Evolutionary conservation across 1,140 invertebrate species (phyloP).

Genomic region (Globodera rostochiensis): DNA sequence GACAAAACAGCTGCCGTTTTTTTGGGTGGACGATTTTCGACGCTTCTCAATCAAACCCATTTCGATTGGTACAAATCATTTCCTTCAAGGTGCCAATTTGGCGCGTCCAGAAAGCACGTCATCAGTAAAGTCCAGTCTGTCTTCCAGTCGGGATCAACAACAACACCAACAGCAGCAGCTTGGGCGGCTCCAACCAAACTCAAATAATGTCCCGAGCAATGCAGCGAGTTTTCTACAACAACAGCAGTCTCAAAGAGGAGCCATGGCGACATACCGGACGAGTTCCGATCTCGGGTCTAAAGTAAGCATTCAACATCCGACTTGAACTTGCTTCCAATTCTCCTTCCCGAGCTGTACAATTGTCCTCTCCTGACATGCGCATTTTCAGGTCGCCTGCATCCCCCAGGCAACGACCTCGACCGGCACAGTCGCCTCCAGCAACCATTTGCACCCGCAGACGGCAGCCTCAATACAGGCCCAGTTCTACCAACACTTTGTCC

Average conservation of each 20-base stretch:
- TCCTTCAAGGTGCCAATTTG: not conserved
- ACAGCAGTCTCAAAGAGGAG: conserved; percentile 1
- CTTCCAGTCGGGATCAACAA: not conserved
- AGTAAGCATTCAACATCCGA: not conserved
- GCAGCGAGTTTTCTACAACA: not conserved
- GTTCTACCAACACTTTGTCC: conserved; percentile 18
- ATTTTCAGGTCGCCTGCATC: not conserved
- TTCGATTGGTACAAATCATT: not conserved
- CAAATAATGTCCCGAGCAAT: not conserved
- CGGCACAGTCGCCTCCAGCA: not conserved
- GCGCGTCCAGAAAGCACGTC: not conserved
- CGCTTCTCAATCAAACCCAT: too few relatives aligned
- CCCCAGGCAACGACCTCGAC: conserved; percentile 12
- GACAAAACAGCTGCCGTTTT: too few relatives aligned
- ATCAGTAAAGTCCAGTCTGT: conserved; percentile 1
- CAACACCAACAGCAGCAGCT: not conserved
- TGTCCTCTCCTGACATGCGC: not conserved
- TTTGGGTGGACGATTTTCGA: too few relatives aligned
- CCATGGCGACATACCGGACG: conserved; percentile 6
- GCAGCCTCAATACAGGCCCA: not conserved
- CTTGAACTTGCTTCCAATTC: too few relatives aligned
- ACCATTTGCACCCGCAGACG: conserved; percentile 25
- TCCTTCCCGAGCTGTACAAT: too few relatives aligned
- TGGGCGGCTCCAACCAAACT: not conserved
- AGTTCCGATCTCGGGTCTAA: conserved; percentile 12